Evolutionary conservation across 30 jellyfish, hydroid and myxozoan genomes (phyloP), one percentile per base, ranked within the genome.

Genomic region (Mastigias papua): DNA sequence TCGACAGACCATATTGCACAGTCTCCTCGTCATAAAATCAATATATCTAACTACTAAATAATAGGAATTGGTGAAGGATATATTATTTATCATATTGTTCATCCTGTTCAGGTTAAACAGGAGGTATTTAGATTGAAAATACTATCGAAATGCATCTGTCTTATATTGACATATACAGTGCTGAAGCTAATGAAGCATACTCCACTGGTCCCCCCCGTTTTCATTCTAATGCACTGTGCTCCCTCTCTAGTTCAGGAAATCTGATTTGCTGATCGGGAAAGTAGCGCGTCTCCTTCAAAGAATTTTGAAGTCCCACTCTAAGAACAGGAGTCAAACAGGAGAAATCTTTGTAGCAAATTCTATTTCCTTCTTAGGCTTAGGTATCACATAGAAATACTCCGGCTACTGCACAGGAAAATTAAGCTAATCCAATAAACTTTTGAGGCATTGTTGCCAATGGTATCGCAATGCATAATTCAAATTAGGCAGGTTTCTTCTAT

Each of bases 391-490:
- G 67, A 16, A 23, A 51, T 51, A 17, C 27, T 51, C 27, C 16
- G 7, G 27, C 23, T 51, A 23, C 7, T 21, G 7, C 67, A 51
- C 67, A 51, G 25, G 67, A 13, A 51, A 69, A 7, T 58, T 23
- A 1, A 1, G 4, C 8, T 69, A 69, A 69, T 69, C 62, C 33
- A 58, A 69, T 69, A 26, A 69, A 31, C 33, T 69, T 69, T 69
- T 26, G 29, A 69, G 54, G 80, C 26, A 77, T 77, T 77, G 88
- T 58, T 34, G 49, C 34, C n/a, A 15, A 58, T 58, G 68, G 54
- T 48, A 77, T 60, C 34, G 58, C 76, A 73, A 77, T 49, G 88
- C 34, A 9, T n/a, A n/a, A 46, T 42, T 20, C 33, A 26, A 28
- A 54, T 63, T 67, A n/a, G n/a, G n/a, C n/a, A n/a, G n/a, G n/a